Percentiles rank a stretch among this genome's conserved stretches.
These are phyloP conservation scores for Platichthys stellatus DNA, from an alignment of 2,113 vertebrate species.

Conservation along the genomic window DNA sequence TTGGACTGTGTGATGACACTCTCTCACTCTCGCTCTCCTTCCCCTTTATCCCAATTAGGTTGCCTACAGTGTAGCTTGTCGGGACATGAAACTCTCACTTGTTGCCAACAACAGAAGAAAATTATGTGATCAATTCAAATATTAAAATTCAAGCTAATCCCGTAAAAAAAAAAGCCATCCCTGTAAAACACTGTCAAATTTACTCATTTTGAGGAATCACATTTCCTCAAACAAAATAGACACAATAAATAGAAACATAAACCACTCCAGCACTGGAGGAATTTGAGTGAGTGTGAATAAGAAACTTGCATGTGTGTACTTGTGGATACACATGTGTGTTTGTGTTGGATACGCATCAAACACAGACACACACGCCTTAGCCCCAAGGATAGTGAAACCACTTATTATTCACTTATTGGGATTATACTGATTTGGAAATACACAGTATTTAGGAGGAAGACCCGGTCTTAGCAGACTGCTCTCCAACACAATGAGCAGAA, in stretches of 20 bases:
- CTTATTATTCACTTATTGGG: constrained; percentile 57
- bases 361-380: constrained; percentile 61
- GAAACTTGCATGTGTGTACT: constrained; percentile 2
- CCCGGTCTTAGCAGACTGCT: constrained; percentile 34
- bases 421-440: constrained; percentile 51
- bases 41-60: constrained; percentile 42
- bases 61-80: constrained; percentile 57
- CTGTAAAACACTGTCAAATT: neutral
- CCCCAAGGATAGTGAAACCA: constrained; percentile 55
- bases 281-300: constrained; percentile 26
- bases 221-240: neutral
- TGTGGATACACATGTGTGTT: constrained; percentile 42
- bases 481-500: constrained; percentile 17
- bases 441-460: constrained; percentile 38
- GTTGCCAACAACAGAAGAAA: constrained; percentile 35
- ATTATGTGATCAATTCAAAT: constrained; percentile 29
- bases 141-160: constrained; percentile 8
- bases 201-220: neutral
- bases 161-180: neutral
- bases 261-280: constrained; percentile 4
- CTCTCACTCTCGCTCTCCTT: constrained; percentile 55
- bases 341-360: constrained; percentile 69
- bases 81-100: constrained; percentile 50
- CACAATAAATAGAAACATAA: constrained; percentile 9
- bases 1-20: constrained; percentile 57